Conservation (phyloP, 2,797 vertebrate genomes). For the Hemitrygon akajei region DNA sequence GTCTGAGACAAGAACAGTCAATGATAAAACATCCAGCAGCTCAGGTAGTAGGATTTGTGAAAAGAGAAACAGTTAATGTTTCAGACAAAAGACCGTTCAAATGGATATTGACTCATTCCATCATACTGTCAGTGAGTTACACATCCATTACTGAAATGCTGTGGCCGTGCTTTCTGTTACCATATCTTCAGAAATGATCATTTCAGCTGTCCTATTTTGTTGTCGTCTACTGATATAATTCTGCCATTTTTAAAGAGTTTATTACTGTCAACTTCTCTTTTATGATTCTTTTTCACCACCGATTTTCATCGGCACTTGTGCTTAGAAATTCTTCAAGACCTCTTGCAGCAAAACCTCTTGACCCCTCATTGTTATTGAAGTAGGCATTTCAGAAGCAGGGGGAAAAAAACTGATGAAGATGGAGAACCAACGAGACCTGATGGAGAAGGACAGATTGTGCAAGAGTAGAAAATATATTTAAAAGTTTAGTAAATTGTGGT, state of each 20-base stretch:
- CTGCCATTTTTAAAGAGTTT: background rate
- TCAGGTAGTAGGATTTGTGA: too few relatives aligned
- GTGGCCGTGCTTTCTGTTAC: background rate
- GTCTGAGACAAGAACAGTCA: too few relatives aligned
- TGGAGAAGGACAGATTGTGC: too few relatives aligned
- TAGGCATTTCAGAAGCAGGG: too few relatives aligned
- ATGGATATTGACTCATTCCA: background rate
- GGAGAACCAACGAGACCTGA: too few relatives aligned
- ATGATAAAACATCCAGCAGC: too few relatives aligned
- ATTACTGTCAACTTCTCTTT: background rate
- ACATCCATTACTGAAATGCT: background rate
- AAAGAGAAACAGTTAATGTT: too few relatives aligned
- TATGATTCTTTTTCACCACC: background rate
- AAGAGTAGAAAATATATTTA: too few relatives aligned
- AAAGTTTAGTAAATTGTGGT: too few relatives aligned
- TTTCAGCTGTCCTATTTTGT: background rate
- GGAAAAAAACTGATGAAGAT: too few relatives aligned
- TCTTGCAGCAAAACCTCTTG: background rate
- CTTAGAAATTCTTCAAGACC: background rate
- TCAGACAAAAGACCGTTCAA: too few relatives aligned
- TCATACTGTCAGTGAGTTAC: too few relatives aligned
- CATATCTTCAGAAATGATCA: background rate
- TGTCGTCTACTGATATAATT: background rate
- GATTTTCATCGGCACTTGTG: background rate
- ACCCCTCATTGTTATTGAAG: background rate